Evolutionary conservation across 2,113 vertebrate species (phyloP).

Genomic region (Laticauda colubrina): DNA sequence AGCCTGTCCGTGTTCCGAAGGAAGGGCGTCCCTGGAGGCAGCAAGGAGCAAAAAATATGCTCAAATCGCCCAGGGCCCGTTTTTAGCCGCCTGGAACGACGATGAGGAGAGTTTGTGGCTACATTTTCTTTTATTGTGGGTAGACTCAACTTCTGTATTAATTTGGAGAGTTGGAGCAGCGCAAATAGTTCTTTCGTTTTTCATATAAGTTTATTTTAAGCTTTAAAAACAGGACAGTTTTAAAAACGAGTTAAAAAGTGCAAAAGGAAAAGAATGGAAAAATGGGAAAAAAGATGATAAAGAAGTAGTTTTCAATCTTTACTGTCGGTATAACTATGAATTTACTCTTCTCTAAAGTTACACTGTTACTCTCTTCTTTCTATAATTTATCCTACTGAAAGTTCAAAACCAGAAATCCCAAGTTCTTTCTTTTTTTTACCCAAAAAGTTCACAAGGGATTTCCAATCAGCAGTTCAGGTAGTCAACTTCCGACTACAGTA

Average conservation of each 20-base stretch:
- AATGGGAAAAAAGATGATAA: neutral
- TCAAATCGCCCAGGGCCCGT: neutral
- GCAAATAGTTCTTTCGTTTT: neutral
- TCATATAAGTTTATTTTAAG: neutral
- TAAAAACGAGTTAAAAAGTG: neutral
- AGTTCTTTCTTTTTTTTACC: neutral
- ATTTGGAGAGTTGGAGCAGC: neutral
- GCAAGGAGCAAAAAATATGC: neutral
- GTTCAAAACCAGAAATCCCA: neutral
- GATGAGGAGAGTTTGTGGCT: neutral
- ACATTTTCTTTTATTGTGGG: neutral
- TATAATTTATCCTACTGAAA: neutral
- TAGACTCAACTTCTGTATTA: neutral
- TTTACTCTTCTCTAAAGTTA: neutral
- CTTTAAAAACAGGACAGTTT: neutral
- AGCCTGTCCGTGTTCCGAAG: neutral
- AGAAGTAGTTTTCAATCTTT: neutral
- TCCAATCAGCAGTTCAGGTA: neutral
- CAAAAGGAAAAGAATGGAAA: neutral
- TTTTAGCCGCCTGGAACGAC: neutral
- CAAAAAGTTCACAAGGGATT: neutral
- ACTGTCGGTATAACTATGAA: neutral
- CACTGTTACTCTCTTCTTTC: neutral
- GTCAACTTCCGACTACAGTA: neutral
- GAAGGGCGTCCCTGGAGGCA: too few relatives aligned